These are phyloP conservation scores for Cebidichthys violaceus DNA, from an alignment of 2,113 vertebrate genomes.

Conservation along the genomic window DNA sequence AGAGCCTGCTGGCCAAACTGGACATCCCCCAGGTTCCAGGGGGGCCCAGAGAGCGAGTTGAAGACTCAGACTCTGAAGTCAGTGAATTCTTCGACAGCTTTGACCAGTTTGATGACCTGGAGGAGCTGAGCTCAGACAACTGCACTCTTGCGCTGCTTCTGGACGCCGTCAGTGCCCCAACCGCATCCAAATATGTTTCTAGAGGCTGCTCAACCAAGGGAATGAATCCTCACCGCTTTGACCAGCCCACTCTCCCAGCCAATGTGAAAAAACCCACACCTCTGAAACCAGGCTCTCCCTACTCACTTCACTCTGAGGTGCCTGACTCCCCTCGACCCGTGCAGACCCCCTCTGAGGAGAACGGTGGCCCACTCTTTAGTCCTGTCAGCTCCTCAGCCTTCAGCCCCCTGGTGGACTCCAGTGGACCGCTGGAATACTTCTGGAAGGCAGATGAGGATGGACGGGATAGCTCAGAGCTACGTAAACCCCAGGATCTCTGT, in stretches of 20 bases:
- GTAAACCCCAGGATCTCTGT: conserved; percentile 81
- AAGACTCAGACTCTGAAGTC: conserved; percentile 98
- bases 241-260: conserved; percentile 91
- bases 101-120: conserved; percentile 95
- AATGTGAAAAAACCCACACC: conserved; percentile 96
- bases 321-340: conserved; percentile 89
- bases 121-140: conserved; percentile 79
- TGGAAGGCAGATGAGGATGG: conserved; percentile 82
- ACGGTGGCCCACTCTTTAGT: conserved; percentile 88
- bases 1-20: conserved; percentile 94
- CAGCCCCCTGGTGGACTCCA: conserved; percentile 89
- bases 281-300: conserved; percentile 91
- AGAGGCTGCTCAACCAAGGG: conserved; percentile 79
- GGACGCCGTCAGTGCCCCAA: conserved; percentile 76
- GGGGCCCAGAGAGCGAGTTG: conserved; percentile 91
- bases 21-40: conserved; percentile 95
- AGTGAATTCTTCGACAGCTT: conserved; percentile 99
- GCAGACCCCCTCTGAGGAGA: conserved; percentile 89
- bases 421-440: conserved; percentile 86
- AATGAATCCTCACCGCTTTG: conserved; percentile 96
- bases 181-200: conserved; percentile 73
- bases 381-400: conserved; percentile 95
- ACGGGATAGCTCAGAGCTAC: conserved; percentile 74
- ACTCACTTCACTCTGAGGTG: conserved; percentile 84
- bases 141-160: conserved; percentile 78